Base-by-base conservation (phyloP, 1,140 invertebrate species). In the Drosophila murphyi region DNA sequence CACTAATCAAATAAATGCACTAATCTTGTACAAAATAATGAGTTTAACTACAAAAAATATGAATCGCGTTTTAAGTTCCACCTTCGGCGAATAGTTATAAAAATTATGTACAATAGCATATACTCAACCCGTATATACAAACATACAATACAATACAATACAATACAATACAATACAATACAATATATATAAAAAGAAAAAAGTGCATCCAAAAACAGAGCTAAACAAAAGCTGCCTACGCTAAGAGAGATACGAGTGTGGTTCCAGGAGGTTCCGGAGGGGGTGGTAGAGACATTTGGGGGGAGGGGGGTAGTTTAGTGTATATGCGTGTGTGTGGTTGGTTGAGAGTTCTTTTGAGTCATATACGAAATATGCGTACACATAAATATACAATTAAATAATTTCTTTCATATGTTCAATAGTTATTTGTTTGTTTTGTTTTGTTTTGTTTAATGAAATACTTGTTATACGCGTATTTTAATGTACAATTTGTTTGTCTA, bases 401-500 rank as follows among this genome's bases (percentile, higher is more conserved):
- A 72, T 63, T 67, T 73, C 60, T 57, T 51, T 69, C 59, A 76
- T 77, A 69, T 67, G 51, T 69, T 75, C 43, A 65, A 80, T 85
- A 72, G 67, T 20, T 20, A 20, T 20, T 20, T 20, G 20, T 20
- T 20, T 20, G 20, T 20, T 20, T 20, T 20, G 20, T 64, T 50
- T 43, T n/a, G 39, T 50, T 50, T 52, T 76, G n/a, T 83, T 78
- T 51, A 75, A 85, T 85, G 72, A 76, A 63, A 70, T 86, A 64
- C 48, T 75, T 80, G 78, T 70, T 63, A 88, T 88, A 72, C 56
- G 75, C 69, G 47, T 76, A 76, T 73, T 80, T 70, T 82, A 88
- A 87, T 88, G 78, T 87, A 88, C 83, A 87, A 87, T 77, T 87
- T 89, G 51, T 80, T 20, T 86, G 70, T 82, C 72, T 80, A 87